phyloP scores from a whole-genome alignment of 2,888 invertebrate genomes.

The Nomada hirtipes region DNA sequence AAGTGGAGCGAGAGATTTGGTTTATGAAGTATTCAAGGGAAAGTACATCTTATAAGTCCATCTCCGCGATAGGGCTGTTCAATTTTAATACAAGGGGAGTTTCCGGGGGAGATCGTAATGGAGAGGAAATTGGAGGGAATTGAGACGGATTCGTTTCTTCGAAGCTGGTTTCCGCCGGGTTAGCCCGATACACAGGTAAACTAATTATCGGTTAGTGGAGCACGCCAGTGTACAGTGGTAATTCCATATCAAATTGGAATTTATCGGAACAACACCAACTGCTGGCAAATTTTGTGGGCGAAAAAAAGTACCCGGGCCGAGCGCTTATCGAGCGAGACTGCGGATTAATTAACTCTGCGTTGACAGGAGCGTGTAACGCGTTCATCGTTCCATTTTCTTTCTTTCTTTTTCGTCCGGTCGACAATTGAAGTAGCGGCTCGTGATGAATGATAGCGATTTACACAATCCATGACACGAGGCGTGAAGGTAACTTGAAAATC shows the following conservation, averaged over 20 bases:
- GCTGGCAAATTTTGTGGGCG: neutral
- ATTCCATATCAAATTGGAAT: neutral
- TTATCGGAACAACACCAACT: neutral
- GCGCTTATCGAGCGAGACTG: slow-evolving; percentile 8
- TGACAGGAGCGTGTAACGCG: slow-evolving; percentile 5
- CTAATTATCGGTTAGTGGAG: neutral
- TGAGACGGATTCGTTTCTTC: neutral
- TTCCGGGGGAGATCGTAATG: neutral
- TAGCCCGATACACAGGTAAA: neutral
- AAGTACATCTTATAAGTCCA: neutral
- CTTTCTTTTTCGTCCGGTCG: neutral
- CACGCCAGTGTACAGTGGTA: neutral
- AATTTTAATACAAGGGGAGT: neutral
- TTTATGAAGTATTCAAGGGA: neutral
- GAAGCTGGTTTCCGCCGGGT: neutral
- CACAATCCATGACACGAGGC: neutral
- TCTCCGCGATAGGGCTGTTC: neutral
- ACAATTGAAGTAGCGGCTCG: slow-evolving; percentile 4
- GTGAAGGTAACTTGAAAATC: neutral
- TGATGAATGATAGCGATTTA: slow-evolving; percentile 26
- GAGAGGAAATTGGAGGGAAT: neutral
- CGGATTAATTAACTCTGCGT: slow-evolving; percentile 35
- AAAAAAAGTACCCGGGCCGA: slow-evolving; percentile 3
- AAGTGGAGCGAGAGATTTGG: neutral
- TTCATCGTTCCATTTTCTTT: neutral